A percentile compares a stretch with the other conserved stretches of the same genome.
Evolutionary conservation across 23 tunicate genomes (phyloP).

Genomic region (Styela plicata): DNA sequence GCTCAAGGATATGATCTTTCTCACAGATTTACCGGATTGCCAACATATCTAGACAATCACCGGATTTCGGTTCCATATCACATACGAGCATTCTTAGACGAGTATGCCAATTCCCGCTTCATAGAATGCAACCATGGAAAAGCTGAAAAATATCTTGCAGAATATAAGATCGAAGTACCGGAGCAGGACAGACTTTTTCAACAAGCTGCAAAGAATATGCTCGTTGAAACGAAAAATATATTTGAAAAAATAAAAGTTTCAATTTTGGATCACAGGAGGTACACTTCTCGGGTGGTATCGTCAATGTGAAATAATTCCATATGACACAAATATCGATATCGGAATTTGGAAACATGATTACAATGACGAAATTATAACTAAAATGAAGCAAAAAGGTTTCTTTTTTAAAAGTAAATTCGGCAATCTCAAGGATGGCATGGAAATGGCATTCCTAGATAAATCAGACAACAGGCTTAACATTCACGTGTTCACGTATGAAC

Average conservation of each 20-base stretch:
- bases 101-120: slow-evolving; percentile 29
- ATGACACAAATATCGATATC: slow-evolving; percentile 16
- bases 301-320: slow-evolving; percentile 18
- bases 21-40: slow-evolving; percentile 29
- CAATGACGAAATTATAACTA: not conserved
- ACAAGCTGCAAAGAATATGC: not conserved
- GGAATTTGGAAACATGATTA: slow-evolving; percentile 31
- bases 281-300: slow-evolving; percentile 32
- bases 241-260: slow-evolving; percentile 6
- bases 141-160: not conserved
- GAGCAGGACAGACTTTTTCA: slow-evolving; percentile 2
- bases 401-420: not conserved
- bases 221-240: slow-evolving; percentile 16
- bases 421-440: not conserved
- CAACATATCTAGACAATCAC: slow-evolving; percentile 26
- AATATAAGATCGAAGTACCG: not conserved
- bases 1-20: slow-evolving; percentile 33
- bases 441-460: slow-evolving; percentile 2
- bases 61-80: slow-evolving; percentile 33
- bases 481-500: slow-evolving; percentile 5
- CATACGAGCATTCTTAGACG: slow-evolving; percentile 15
- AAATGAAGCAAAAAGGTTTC: not conserved
- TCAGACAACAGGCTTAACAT: slow-evolving; percentile 6
- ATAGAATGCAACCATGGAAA: slow-evolving; percentile 21
- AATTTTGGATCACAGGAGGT: slow-evolving; percentile 41